phyloP scores from a whole-genome alignment of 2,113 vertebrate species.

The Amphiprion percula region DNA sequence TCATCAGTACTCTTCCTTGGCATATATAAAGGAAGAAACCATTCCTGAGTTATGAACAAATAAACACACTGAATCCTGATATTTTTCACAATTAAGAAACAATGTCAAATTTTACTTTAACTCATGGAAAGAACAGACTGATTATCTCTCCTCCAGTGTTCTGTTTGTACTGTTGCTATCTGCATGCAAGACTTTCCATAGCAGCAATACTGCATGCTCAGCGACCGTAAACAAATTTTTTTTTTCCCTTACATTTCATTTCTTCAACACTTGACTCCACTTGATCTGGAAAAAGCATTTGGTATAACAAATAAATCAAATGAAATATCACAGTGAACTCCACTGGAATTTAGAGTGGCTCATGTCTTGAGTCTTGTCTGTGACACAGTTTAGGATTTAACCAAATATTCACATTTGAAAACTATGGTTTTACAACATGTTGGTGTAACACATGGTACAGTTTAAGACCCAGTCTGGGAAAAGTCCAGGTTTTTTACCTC shows the following conservation, averaged over 20 bases:
- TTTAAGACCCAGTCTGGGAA: no score
- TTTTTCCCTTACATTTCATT: background rate
- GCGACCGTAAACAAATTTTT: background rate
- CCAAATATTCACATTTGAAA: background rate
- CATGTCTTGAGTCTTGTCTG: background rate
- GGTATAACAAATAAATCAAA: background rate
- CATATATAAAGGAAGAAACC: background rate
- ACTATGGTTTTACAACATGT: background rate
- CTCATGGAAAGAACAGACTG: background rate
- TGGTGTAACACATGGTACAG: no score
- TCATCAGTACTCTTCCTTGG: background rate
- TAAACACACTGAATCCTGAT: background rate
- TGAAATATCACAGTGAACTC: background rate
- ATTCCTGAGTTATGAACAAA: background rate
- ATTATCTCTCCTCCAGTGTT: background rate
- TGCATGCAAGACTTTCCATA: background rate
- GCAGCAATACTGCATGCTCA: background rate
- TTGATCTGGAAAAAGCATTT: background rate
- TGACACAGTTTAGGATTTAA: background rate
- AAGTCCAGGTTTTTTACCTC: no score
- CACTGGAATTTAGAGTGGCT: background rate
- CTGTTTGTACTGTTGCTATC: background rate
- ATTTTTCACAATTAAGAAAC: no score
- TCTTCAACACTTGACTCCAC: background rate
- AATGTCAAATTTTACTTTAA: background rate